Evolutionary conservation across 2,113 vertebrate genomes (phyloP).

Genomic region (Edolisoma coerulescens): DNA sequence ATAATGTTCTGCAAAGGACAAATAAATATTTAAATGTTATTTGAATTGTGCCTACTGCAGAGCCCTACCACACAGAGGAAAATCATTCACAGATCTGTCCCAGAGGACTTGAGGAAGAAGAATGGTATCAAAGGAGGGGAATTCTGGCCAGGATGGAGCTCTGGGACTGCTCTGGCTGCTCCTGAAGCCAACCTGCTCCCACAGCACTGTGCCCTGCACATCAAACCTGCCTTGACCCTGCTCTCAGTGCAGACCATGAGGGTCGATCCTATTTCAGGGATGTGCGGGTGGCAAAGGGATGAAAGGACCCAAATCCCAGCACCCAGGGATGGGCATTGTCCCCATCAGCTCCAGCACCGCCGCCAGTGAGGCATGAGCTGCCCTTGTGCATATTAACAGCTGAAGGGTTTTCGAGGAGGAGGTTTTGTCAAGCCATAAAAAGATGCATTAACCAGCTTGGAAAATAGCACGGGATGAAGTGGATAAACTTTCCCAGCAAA

Average conservation of each 20-base stretch:
- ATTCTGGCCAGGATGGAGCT: background rate
- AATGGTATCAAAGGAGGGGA: background rate
- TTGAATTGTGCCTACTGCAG: background rate
- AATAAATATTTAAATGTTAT: background rate
- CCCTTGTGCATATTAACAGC: background rate
- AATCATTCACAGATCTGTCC: background rate
- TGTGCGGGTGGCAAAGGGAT: background rate
- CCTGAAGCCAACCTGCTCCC: background rate
- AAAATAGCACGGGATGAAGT: background rate
- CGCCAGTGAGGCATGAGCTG: background rate
- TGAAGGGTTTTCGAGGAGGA: background rate
- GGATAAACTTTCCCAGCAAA: background rate
- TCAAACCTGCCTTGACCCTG: rapidly evolving
- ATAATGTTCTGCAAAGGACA: background rate
- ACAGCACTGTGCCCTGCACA: background rate
- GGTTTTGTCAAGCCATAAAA: background rate
- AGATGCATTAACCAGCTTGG: background rate
- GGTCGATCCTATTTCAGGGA: background rate
- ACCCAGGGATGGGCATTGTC: background rate
- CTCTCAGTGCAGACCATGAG: rapidly evolving
- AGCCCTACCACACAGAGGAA: background rate
- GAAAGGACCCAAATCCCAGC: background rate
- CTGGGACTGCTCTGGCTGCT: background rate
- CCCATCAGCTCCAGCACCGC: background rate
- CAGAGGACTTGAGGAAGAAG: background rate